Conservation (phyloP, 2,113 vertebrate species). For the Elgaria multicarinata region DNA sequence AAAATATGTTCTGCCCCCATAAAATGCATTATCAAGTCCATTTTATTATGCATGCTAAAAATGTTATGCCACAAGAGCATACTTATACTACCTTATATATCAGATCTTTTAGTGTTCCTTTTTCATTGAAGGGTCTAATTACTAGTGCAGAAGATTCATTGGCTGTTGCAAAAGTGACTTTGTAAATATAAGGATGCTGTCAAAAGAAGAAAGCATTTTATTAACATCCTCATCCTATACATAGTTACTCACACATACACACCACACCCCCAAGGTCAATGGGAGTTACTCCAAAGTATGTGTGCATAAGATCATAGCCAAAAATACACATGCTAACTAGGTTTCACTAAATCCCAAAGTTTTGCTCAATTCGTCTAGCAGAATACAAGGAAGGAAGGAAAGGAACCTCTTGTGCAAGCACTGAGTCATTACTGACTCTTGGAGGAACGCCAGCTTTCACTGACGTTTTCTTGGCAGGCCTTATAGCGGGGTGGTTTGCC, state of each 20-base stretch:
- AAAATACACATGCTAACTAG: background rate
- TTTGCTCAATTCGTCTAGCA: conserved; percentile 1
- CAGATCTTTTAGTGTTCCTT: conserved; percentile 93
- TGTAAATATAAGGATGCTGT: conserved; percentile 90
- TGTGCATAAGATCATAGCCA: background rate
- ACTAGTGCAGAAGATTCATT: conserved; percentile 92
- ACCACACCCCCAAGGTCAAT: background rate
- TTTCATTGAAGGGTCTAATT: conserved; percentile 92
- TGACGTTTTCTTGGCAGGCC: too few species aligned
- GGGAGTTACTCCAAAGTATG: background rate
- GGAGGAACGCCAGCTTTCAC: too few species aligned
- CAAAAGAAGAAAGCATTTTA: conserved; percentile 60
- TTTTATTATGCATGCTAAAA: background rate
- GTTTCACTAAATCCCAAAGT: background rate
- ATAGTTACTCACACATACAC: background rate
- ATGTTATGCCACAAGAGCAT: background rate
- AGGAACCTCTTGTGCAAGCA: too few species aligned
- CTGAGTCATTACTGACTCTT: too few species aligned
- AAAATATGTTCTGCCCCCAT: background rate
- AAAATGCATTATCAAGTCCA: background rate
- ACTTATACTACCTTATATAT: conserved; percentile 90
- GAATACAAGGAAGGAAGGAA: too few species aligned
- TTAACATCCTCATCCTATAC: background rate
- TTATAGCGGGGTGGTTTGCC: too few species aligned
- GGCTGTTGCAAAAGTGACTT: conserved; percentile 89